Evolutionary conservation across 2,113 vertebrate species (phyloP).

Genomic region (Psephotus haematonotus): DNA sequence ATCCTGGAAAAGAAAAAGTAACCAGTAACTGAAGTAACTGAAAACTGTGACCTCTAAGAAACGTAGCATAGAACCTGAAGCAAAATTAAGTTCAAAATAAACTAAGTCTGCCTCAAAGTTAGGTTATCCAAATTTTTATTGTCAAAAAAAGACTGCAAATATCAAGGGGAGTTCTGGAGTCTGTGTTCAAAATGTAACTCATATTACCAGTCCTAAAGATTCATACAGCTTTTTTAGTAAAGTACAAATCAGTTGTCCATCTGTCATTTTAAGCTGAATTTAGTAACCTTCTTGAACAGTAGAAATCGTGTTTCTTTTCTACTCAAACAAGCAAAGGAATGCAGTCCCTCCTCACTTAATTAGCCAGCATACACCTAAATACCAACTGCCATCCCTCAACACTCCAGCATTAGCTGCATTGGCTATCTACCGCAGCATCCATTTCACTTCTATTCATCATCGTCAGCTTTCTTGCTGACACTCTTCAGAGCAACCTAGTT

Average conservation of each 20-base stretch:
- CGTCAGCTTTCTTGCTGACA: constrained; percentile 59
- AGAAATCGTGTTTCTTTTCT: not conserved
- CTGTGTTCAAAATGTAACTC: not conserved
- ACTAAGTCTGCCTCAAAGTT: not conserved
- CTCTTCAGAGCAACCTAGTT: constrained; percentile 42
- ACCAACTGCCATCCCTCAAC: not conserved
- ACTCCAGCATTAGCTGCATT: not conserved
- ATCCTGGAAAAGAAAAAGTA: not conserved
- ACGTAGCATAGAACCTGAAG: not conserved
- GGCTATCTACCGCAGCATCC: not conserved
- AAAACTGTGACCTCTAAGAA: not conserved
- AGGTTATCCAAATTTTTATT: not conserved
- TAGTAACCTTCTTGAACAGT: not conserved
- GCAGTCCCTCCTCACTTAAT: constrained; percentile 16
- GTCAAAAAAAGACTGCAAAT: not conserved
- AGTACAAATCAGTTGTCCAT: not conserved
- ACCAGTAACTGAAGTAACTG: not conserved
- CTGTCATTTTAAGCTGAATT: not conserved
- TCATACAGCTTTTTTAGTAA: not conserved
- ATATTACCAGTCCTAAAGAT: not conserved
- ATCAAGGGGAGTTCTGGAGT: not conserved
- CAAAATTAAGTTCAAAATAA: not conserved
- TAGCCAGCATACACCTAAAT: constrained; percentile 5
- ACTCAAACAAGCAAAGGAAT: not conserved
- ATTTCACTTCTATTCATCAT: constrained; percentile 31